Base-by-base conservation (phyloP, 2,888 invertebrate species). In the Frankliniella intonsa region DNA sequence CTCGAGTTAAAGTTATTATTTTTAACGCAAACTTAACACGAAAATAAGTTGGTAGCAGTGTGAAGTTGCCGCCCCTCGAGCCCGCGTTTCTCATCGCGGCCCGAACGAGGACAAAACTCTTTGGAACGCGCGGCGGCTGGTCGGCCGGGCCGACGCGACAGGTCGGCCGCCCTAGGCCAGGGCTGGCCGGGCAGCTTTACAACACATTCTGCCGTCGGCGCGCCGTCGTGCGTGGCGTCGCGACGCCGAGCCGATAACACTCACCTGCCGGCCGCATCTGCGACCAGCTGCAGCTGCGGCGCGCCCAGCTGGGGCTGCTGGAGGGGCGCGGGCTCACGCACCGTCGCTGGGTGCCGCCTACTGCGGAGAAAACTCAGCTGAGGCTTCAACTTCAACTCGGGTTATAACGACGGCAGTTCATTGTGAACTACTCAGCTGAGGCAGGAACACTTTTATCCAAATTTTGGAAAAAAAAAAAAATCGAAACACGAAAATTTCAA, bases 171-270 rank as follows among this genome's bases (percentile, higher is more conserved):
- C 55, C 55, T 55, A 55, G 17, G 55, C 14, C 14, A 19, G 19
- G 22, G 69, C 12, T 25, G 69, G 69, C 69, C 25, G 69, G 22
- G 11, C 22, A 3, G 69, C 25, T 76, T 76, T 76, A 76, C 69
- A 25, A 25, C 69, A 76, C 69, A 76, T 76, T 76, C 69, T 76
- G 69, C 69, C n/a, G 62, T 62, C 62, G 55, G 62, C 7, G n/a
- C 62, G 62, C 38, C 38, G 38, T 2, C 38, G 38, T 38, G 38
- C 38, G 38, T 38, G 38, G 38, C 38, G 38, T 3, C 38, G 38
- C 3, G 38, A 38, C n/a, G n/a, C 62, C 17, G n/a, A n/a, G n/a
- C 62, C 14, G 62, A 62, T 62, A 62, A 62, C 62, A 62, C 62
- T 62, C 62, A 62, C 62, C 62, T 62, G 38, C 38, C 38, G 38